Evolutionary conservation across 2,113 vertebrate species (phyloP).

Genomic region (Corynorhinus townsendii): DNA sequence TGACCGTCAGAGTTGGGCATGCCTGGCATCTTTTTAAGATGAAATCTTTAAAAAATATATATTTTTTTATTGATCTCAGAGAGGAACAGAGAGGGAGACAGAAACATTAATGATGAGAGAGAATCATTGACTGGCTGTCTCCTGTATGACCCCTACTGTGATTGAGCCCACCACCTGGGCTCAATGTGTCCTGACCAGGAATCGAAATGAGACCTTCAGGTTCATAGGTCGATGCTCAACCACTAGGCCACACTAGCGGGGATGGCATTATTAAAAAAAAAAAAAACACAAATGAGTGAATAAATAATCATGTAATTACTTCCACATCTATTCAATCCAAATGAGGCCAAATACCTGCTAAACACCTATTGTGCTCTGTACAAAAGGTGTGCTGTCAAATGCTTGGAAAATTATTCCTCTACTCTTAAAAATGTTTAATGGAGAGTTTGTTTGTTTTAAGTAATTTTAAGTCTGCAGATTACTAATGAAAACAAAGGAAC

Average conservation of each 20-base stretch:
- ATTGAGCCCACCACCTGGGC: no score
- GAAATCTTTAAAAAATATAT: no score
- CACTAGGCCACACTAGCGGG: no score
- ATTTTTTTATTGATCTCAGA: no score
- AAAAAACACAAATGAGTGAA: background rate
- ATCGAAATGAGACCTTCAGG: no score
- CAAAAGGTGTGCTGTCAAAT: background rate
- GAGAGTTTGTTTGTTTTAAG: constrained; percentile 28
- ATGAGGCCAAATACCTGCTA: background rate
- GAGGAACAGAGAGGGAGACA: no score
- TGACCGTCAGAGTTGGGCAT: background rate
- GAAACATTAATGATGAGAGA: no score
- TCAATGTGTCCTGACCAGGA: no score
- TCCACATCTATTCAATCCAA: background rate
- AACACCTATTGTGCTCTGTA: constrained; percentile 1
- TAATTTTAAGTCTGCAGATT: constrained; percentile 23
- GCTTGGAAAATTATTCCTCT: background rate
- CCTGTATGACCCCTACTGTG: no score
- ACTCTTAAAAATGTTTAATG: background rate
- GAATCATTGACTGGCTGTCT: no score
- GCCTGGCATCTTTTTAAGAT: background rate
- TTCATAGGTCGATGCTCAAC: no score
- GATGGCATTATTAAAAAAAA: background rate
- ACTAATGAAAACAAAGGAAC: constrained; percentile 42
- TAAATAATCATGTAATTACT: constrained; percentile 3